These are phyloP conservation scores for Pagetopsis macropterus DNA, from an alignment of 2,797 vertebrate species.

Conservation along the genomic window DNA sequence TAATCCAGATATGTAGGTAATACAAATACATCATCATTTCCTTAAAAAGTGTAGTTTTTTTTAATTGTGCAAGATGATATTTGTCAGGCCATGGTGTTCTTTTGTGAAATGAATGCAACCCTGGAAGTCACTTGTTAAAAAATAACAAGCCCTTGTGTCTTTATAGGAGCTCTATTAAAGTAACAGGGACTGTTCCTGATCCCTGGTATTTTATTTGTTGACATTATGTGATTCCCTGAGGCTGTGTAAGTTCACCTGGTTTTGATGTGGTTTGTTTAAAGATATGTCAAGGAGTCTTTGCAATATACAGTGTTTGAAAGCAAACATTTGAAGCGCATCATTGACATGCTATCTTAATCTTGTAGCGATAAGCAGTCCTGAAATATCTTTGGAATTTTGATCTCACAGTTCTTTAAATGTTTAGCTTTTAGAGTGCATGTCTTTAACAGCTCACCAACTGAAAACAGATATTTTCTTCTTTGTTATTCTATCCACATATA, in stretches of 20 bases:
- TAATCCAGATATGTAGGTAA: too few species aligned
- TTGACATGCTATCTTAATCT: slow-evolving; percentile 46
- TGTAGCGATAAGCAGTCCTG: slow-evolving; percentile 40
- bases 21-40: background rate
- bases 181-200: slow-evolving; percentile 20
- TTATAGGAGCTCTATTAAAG: background rate
- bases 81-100: background rate
- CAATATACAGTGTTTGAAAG: slow-evolving; percentile 47
- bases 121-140: slow-evolving; percentile 11
- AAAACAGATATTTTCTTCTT: slow-evolving; percentile 59
- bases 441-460: slow-evolving; percentile 36
- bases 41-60: background rate
- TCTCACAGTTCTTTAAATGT: slow-evolving; percentile 32
- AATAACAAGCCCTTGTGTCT: slow-evolving; percentile 7
- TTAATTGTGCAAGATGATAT: background rate
- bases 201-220: slow-evolving; percentile 21
- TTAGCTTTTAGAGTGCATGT: slow-evolving; percentile 31
- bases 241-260: slow-evolving; percentile 25
- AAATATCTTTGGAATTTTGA: slow-evolving; percentile 53
- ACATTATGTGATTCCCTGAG: slow-evolving; percentile 34
- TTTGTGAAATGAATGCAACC: background rate
- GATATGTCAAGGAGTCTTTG: slow-evolving; percentile 40
- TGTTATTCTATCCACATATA: slow-evolving; percentile 71
- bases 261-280: slow-evolving; percentile 53
- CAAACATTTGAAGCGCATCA: slow-evolving; percentile 31